These are phyloP conservation scores for Pseudorasbora parva DNA, from an alignment of 2,113 vertebrate genomes.

Conservation along the genomic window DNA sequence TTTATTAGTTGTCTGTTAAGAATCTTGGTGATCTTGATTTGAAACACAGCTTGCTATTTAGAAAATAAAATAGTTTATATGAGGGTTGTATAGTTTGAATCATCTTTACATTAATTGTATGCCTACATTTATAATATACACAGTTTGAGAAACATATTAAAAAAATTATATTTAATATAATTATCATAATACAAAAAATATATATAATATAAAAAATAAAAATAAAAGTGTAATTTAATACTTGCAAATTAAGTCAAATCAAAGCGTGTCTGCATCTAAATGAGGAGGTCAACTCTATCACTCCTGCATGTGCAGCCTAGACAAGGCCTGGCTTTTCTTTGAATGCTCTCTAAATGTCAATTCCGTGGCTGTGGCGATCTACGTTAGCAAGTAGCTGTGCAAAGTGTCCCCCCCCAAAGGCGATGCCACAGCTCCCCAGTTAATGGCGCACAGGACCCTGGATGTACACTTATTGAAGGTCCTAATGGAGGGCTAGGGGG, in stretches of 20 bases:
- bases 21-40: too few species aligned
- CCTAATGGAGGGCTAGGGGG: conserved; percentile 82
- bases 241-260: neutral
- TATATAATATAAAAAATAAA: too few species aligned
- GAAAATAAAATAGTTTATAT: too few species aligned
- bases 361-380: conserved; percentile 12
- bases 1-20: too few species aligned
- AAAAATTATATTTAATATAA: neutral
- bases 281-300: neutral
- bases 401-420: conserved; percentile 70
- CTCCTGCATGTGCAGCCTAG: neutral
- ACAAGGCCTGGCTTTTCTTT: conserved; percentile 5
- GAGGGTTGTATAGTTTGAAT: neutral
- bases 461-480: conserved; percentile 83
- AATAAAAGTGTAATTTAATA: too few species aligned
- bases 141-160: neutral
- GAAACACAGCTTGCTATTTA: too few species aligned
- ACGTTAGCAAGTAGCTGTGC: conserved; percentile 51
- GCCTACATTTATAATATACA: neutral
- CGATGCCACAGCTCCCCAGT: conserved; percentile 78
- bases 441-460: conserved; percentile 73
- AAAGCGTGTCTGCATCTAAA: neutral
- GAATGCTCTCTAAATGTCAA: neutral
- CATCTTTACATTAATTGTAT: neutral
- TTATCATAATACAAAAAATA: too few species aligned